Evolutionary conservation across 1,140 invertebrate genomes (phyloP), one percentile per base, ranked within the genome.

Genomic region (Charaxes varanes): DNA sequence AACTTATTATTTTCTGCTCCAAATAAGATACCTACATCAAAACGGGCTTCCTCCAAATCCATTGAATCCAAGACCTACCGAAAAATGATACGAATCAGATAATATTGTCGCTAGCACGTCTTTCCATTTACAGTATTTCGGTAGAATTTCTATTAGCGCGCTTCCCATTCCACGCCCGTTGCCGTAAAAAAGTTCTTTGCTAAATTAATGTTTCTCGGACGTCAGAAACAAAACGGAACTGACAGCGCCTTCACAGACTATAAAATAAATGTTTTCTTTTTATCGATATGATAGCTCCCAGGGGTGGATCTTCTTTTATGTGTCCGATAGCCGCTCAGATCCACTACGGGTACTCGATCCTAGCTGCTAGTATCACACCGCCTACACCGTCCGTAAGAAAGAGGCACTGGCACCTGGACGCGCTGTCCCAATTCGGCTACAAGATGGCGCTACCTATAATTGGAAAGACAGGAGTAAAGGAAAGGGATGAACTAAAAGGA

Each of bases 101-200:
- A 58, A 46, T 35, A 52, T 35, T 58, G 59, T 55, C 41, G 60
- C 57, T 56, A 63, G 70, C 74, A 81, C 77, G 74, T 77, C 62
- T 69, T 67, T 62, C 62, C 61, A 81, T 78, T 77, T 81, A 76
- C 77, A 78, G 63, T 76, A 68, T 78, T 64, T 59, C 58, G 56
- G 56, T 65, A 62, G 74, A 81, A 79, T 81, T 74, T 52, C 70
- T 76, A 81, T 78, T 77, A 78, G 72, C 55, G 64, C 62, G 69
- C 58, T 78, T 76, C 57, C 59, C 64, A 52, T 68, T 66, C 65
- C 66, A 66, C 58, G 54, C 59, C n/a, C n/a, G n/a, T n/a, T 67
- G 62, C 65, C 60, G 64, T 78, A 77, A 81, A 76, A 62, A 81
- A 72, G 61, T 67, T 77, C 60, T 66, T 53, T 60, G 53, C 64